Conservation (phyloP, 1,140 invertebrate genomes). For the Tetramorium alpestre region DNA sequence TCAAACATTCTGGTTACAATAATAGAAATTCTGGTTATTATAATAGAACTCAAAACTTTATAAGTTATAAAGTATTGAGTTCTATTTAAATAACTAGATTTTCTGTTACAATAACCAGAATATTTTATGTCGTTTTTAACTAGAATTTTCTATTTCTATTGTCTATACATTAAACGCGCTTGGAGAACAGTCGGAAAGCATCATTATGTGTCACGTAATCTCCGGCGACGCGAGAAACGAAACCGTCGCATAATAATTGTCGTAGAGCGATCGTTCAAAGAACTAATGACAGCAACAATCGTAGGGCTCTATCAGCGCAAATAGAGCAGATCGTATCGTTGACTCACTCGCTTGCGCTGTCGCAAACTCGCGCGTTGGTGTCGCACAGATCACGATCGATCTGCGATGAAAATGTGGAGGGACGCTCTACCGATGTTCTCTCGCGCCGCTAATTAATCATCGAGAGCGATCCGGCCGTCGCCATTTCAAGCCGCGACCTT, state of each 20-base stretch:
- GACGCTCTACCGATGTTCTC: not conserved
- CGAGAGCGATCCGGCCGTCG: not conserved
- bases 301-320: not conserved
- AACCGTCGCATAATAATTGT: not conserved
- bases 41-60: too few relatives aligned
- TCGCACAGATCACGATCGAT: not conserved
- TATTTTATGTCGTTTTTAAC: too few relatives aligned
- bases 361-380: not conserved
- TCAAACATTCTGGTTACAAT: too few relatives aligned
- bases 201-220: constrained; percentile 3
- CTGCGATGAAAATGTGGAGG: not conserved
- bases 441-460: constrained; percentile 38
- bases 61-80: too few relatives aligned
- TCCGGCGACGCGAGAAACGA: not conserved
- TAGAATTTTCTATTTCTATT: too few relatives aligned
- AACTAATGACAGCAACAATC: constrained; percentile 10
- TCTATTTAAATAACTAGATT: too few relatives aligned
- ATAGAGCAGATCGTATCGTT: constrained; percentile 47
- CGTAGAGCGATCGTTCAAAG: not conserved
- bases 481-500: constrained; percentile 16
- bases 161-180: not conserved
- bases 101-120: too few relatives aligned
- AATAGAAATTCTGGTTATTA: too few relatives aligned
- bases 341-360: not conserved
- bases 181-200: not conserved